Evolutionary conservation across 1,140 invertebrate species (phyloP).

Genomic region (Microplitis mediator): DNA sequence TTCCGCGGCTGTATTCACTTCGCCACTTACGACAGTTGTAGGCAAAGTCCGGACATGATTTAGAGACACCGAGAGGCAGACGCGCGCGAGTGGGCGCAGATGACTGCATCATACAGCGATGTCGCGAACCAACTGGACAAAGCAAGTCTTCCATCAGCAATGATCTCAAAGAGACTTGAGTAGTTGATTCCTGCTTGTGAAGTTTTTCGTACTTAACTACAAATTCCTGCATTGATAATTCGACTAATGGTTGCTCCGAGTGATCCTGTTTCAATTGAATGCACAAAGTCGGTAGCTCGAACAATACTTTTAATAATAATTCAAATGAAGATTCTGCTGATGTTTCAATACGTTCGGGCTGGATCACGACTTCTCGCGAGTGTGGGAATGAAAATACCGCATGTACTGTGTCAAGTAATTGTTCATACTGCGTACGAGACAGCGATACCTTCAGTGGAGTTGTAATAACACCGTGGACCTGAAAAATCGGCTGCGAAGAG

Average conservation of each 20-base stretch:
- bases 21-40: constrained; percentile 34
- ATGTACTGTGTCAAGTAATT: constrained; percentile 78
- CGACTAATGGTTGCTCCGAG: constrained; percentile 75
- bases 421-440: constrained; percentile 85
- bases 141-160: constrained; percentile 88
- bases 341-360: constrained; percentile 23
- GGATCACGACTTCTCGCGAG: constrained; percentile 25
- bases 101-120: constrained; percentile 83
- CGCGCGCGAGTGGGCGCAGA: constrained; percentile 60
- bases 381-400: constrained; percentile 54
- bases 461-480: constrained; percentile 81
- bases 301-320: constrained; percentile 64
- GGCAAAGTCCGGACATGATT: constrained; percentile 82
- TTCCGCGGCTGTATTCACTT: constrained; percentile 53
- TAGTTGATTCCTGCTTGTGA: constrained; percentile 69
- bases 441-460: constrained; percentile 84
- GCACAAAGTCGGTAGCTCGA: constrained; percentile 75
- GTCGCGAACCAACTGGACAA: constrained; percentile 75
- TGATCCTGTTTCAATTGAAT: constrained; percentile 74
- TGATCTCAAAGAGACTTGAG: constrained; percentile 80
- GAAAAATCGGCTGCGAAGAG: constrained; percentile 47
- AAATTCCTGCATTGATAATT: constrained; percentile 84
- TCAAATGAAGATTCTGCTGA: constrained; percentile 53
- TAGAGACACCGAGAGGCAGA: constrained; percentile 68
- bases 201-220: constrained; percentile 74